Percentiles rank a stretch among this genome's conserved stretches.
These are phyloP conservation scores for Euwallacea similis DNA, from an alignment of 1,140 invertebrate species.

Conservation along the genomic window DNA sequence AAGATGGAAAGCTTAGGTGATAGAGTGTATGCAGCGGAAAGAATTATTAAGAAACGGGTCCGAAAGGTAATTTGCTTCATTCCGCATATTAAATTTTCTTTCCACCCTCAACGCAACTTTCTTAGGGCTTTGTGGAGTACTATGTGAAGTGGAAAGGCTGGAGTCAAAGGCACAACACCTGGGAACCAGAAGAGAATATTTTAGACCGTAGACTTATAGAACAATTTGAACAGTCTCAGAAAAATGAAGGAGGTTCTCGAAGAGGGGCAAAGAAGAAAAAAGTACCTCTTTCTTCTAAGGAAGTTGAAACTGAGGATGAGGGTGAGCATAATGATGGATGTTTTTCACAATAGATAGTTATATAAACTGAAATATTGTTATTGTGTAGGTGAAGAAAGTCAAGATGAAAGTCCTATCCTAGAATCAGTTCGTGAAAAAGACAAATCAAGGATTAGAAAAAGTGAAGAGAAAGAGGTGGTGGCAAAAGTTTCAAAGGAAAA, in stretches of 20 bases:
- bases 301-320: slow-evolving; percentile 55
- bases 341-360: background rate
- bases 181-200: slow-evolving; percentile 97
- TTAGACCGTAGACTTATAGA: slow-evolving; percentile 88
- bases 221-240: slow-evolving; percentile 77
- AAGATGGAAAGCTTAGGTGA: slow-evolving; percentile 58
- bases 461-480: slow-evolving; percentile 50
- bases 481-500: background rate
- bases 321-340: slow-evolving; percentile 42
- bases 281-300: slow-evolving; percentile 41
- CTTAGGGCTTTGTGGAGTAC: slow-evolving; percentile 88
- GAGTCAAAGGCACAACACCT: slow-evolving; percentile 93
- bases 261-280: slow-evolving; percentile 63
- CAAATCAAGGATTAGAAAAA: slow-evolving; percentile 28
- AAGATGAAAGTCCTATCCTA: slow-evolving; percentile 50
- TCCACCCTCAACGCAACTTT: background rate
- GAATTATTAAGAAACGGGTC: slow-evolving; percentile 90
- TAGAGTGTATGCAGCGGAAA: slow-evolving; percentile 93
- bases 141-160: slow-evolving; percentile 98
- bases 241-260: slow-evolving; percentile 55
- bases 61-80: slow-evolving; percentile 70
- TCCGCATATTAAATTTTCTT: background rate
- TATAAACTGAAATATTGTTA: background rate
- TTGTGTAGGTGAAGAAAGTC: slow-evolving; percentile 51
- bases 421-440: slow-evolving; percentile 26